Evolutionary conservation across 2,113 vertebrate species (phyloP).

Genomic region (Dryoscopus gambensis): DNA sequence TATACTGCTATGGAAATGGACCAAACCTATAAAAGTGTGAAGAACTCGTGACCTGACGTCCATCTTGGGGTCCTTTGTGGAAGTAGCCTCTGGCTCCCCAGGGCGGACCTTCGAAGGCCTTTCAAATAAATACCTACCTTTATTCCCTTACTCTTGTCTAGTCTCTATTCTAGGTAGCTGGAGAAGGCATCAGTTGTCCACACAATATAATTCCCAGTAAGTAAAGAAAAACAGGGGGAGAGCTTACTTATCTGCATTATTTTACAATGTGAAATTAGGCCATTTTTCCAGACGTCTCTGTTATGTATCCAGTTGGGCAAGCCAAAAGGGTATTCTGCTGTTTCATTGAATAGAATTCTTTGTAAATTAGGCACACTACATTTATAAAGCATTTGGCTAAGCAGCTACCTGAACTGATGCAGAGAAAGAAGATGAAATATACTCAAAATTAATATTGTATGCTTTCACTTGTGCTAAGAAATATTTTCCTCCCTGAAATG

Average conservation of each 20-base stretch:
- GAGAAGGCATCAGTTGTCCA: no score
- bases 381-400: conserved; percentile 26
- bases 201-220: not conserved
- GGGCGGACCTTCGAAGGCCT: no score
- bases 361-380: conserved; percentile 19
- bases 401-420: conserved; percentile 18
- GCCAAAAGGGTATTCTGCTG: conserved; percentile 34
- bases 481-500: not conserved
- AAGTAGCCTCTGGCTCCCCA: no score
- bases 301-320: not conserved
- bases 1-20: no score
- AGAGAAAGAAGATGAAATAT: conserved; percentile 15
- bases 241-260: not conserved
- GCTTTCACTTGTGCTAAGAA: not conserved
- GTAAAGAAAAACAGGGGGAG: not conserved
- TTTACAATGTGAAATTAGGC: conserved; percentile 30
- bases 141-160: no score
- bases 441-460: not conserved
- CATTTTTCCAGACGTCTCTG: conserved; percentile 58
- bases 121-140: no score
- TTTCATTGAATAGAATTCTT: conserved; percentile 40
- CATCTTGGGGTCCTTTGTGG: no score
- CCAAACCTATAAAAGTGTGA: no score
- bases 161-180: no score
- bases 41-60: no score